Evolutionary conservation across 2,888 invertebrate genomes (phyloP), one percentile per base, ranked within the genome.

Genomic region (Xanthostigma xanthostigma): DNA sequence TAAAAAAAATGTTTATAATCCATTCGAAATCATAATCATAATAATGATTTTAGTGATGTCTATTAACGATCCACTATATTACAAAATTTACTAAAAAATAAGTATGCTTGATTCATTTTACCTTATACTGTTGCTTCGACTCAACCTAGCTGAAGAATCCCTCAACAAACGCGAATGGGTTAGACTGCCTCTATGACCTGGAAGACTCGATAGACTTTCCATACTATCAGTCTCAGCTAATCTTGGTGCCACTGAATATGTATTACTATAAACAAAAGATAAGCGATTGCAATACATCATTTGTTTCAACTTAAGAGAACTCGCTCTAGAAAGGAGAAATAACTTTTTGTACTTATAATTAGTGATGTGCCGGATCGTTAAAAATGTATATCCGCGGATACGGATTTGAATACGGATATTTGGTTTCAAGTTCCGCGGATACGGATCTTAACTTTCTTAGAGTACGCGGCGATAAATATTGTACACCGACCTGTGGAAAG

Each of bases 101-200:
- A 8, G n/a, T 27, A n/a, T 13, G 35, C 36, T 27, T 6, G 27
- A 27, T 27, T 27, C 27, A 6, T 69, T 73, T 72, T 70, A 90
- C 90, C 91, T 89, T 69, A 91, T 91, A 64, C 90, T 91, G 72
- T 91, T 92, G 73, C 91, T 91, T 64, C 91, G 75, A 69, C 88
- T 89, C 57, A 90, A 73, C 62, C 89, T 74, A 56, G 84, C 80
- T 58, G 79, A 80, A 49, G 79, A 78, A 68, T 80, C 79, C 68
- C 80, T 73, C 64, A 77, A 61, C 43, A 83, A 72, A 60, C 81
- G 72, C 2, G 75, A 72, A 64, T 84, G 86, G 53, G 86, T 85
- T 59, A 87, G 75, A 61, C 83, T 82, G 44, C 79, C 78, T 55
- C 89, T 59, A 55, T 68, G 68, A 13, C 68, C 65, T 27, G 67